Conservation (phyloP, 2,888 invertebrate genomes). For the Cantharis rustica region DNA sequence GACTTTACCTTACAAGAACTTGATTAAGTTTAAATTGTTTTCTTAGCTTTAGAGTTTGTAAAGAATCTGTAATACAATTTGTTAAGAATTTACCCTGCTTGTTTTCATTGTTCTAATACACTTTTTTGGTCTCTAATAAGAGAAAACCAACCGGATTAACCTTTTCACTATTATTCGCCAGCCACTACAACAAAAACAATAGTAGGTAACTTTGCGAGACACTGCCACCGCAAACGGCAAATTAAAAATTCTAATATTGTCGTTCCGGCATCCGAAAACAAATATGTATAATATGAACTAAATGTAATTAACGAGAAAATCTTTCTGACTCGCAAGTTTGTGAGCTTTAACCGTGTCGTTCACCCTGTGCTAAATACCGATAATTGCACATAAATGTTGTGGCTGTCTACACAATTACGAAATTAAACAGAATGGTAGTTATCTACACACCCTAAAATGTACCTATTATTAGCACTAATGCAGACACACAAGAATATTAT, state of each 20-base stretch:
- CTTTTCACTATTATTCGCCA: neutral
- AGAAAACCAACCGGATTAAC: neutral
- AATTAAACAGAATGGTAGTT: conserved; percentile 21
- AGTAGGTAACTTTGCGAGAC: neutral
- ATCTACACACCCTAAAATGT: conserved; percentile 24
- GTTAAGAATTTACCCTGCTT: neutral
- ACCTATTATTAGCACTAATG: conserved; percentile 19
- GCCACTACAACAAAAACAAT: neutral
- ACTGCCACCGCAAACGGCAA: neutral
- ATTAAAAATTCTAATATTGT: neutral
- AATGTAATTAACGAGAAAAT: neutral
- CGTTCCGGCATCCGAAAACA: neutral
- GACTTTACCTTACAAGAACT: conserved; percentile 31
- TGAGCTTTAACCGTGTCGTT: conserved; percentile 21
- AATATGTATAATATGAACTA: neutral
- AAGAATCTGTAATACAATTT: conserved; percentile 1
- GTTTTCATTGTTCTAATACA: neutral
- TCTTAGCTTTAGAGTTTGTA: conserved; percentile 29
- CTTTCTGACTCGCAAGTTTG: conserved; percentile 16
- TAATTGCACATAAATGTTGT: conserved; percentile 22
- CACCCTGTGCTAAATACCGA: conserved; percentile 23
- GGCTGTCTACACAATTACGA: conserved; percentile 24
- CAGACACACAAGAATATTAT: conserved; percentile 5
- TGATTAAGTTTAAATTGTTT: conserved; percentile 42
- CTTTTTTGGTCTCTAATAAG: neutral